Evolutionary conservation across 2,797 vertebrate species (phyloP), one percentile per base, ranked within the genome.

Genomic region (Capromys pilorides): DNA sequence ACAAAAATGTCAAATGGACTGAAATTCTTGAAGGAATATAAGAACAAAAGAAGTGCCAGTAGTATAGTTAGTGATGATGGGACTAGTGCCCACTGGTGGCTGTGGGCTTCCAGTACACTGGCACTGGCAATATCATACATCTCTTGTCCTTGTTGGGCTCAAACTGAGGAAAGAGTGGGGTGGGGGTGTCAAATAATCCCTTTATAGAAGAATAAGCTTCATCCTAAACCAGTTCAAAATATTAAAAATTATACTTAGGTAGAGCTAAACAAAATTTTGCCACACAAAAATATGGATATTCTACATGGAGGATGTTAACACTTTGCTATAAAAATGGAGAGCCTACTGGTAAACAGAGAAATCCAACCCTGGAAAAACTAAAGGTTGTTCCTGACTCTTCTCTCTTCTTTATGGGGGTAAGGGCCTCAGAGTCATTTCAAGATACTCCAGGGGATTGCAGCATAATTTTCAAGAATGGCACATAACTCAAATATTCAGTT

Each of bases 101-200:
- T 14, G 8, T 1, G 0, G 14, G 22, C 39, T 28, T 71, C 64
- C 12, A 41, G 82, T 41, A 80, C 0, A 33, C 10, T 5, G 41
- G 62, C 51, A 11, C 0, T 12, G 62, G 45, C 45, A 77, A 12
- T 13, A 6, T 8, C 8, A 12, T 1, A 0, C 21, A 24, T 39
- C 45, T 33, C 3, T 22, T 61, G 16, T 69, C 14, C 6, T 51
- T 39, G 21, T 33, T 41, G 61, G 33, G 1, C 61, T 61, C 22
- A 39, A 51, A 21, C n/a, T 9, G 5, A 39, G 26, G 71, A 22
- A 69, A 81, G 33, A 22, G 28, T 33, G 39, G 18, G 31, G 28
- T 33, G 39, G 18, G 7, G 39, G 12, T 24, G 71, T 45, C 88
- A 95, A 36, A 45, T 6, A 22, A 33, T 26, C 24, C 69, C 31